A percentile compares a stretch with the other conserved stretches of the same genome.
Evolutionary conservation across 1,140 invertebrate genomes (phyloP).

Genomic region (Drosophila saltans): DNA sequence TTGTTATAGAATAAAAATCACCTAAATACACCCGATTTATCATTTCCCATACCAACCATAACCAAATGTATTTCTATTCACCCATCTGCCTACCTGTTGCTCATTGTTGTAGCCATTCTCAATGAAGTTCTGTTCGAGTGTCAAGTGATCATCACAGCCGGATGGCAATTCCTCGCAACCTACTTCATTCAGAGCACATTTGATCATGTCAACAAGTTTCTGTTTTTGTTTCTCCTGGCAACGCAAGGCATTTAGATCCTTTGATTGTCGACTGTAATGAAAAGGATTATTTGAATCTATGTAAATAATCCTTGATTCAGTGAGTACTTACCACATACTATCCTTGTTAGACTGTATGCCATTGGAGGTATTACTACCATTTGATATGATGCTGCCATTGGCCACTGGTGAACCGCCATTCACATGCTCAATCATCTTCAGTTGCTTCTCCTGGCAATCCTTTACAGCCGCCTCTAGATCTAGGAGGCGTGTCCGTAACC

Average conservation of each 20-base stretch:
- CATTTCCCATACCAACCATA: conserved; percentile 39
- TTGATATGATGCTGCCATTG: conserved; percentile 81
- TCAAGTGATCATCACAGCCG: conserved; percentile 89
- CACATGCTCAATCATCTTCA: conserved; percentile 84
- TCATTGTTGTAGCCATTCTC: conserved; percentile 82
- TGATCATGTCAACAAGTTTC: conserved; percentile 91
- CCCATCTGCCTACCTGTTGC: conserved; percentile 69
- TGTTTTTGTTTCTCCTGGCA: conserved; percentile 92
- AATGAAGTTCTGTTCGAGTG: conserved; percentile 85
- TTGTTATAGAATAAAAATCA: conserved; percentile 40
- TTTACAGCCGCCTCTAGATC: conserved; percentile 90
- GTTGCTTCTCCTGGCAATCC: conserved; percentile 87
- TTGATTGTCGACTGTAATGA: conserved; percentile 78
- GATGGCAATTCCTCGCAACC: conserved; percentile 93
- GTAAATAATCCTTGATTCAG: too few relatives aligned
- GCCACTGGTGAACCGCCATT: conserved; percentile 75
- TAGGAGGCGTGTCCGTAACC: conserved; percentile 89
- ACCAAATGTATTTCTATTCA: background rate
- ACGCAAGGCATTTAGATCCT: conserved; percentile 86
- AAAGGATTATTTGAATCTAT: background rate
- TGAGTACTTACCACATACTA: conserved; percentile 65
- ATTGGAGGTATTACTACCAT: conserved; percentile 83
- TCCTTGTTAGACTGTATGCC: conserved; percentile 83
- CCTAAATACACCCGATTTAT: conserved; percentile 33
- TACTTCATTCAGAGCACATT: conserved; percentile 91